These are phyloP conservation scores for Tenebrio molitor DNA, from an alignment of 1,140 invertebrate genomes.

Conservation along the genomic window DNA sequence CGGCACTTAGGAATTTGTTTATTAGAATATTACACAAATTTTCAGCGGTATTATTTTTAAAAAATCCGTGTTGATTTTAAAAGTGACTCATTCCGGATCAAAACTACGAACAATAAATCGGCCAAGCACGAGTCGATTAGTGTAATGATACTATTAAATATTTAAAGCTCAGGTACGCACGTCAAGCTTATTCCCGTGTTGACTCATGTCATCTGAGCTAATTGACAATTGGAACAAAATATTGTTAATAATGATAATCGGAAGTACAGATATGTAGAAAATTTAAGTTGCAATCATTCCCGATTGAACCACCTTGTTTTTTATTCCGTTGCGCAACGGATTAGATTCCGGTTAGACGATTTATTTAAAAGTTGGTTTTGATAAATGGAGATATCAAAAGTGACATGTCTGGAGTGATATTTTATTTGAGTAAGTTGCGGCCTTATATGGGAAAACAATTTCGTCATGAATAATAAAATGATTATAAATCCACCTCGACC, in stretches of 20 bases:
- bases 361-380: constrained; percentile 9
- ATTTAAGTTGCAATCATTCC: no score
- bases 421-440: constrained; percentile 13
- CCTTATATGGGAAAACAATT: constrained; percentile 29
- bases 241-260: constrained; percentile 4
- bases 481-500: constrained; percentile 24
- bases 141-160: background rate
- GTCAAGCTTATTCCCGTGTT: constrained; percentile 16
- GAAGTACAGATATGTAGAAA: no score
- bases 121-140: background rate
- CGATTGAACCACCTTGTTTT: no score
- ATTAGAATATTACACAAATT: background rate
- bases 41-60: background rate
- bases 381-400: constrained; percentile 35
- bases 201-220: constrained; percentile 1
- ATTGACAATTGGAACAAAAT: constrained; percentile 22
- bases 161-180: background rate
- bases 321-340: background rate
- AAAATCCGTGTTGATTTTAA: background rate
- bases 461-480: constrained; percentile 36
- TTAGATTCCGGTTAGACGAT: constrained; percentile 16
- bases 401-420: constrained; percentile 34
- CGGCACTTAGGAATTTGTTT: background rate
- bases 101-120: background rate
- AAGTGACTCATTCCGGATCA: background rate